Base-by-base conservation (phyloP, 1,140 invertebrate species). In the Plectrocnemia conspersa region DNA sequence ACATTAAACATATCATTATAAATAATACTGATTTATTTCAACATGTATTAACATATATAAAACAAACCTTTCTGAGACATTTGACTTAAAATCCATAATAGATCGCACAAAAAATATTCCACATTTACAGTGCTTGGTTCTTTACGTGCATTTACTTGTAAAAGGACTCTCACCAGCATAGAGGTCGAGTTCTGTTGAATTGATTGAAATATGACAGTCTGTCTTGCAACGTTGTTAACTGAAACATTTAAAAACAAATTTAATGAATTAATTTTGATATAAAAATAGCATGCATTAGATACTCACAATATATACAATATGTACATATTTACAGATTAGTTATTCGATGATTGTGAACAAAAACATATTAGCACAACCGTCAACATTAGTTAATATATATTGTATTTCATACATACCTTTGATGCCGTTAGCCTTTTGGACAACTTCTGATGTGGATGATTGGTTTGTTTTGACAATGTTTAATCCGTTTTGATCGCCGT, bases 21-120 rank as follows among this genome's bases (percentile, higher is more conserved):
- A 33, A 22, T 50, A 9, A 29, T 29, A 22, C 6, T 16, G 11
- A 21, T 19, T 11, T 35, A 35, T n/a, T 42, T 27, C 18, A 27
- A 22, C 19, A 40, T 10, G 2, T 6, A 5, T 40, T 41, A 7
- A 25, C 10, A 16, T 10, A 44, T 5, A 19, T 15, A 44, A 23
- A 27, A 13, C 10, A 24, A 46, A 67, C 66, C 67, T 66, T 64
- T 66, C 36, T 64, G 52, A 7, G 59, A 58, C 58, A 77, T 67
- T 64, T 77, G 75, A 59, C 74, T 69, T 41, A 78, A 62, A 55
- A 74, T 68, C 69, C 73, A 76, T 13, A 78, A 61, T 42, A 73
- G 59, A 54, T 77, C 75, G 62, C 75, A 67, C 33, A 73, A 55
- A 19, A 77, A 61, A 19, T 66, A 50, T 59, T 77, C 74, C 22